These are phyloP conservation scores for Rhinatrema bivittatum DNA, from an alignment of 2,797 vertebrate species.

Conservation along the genomic window DNA sequence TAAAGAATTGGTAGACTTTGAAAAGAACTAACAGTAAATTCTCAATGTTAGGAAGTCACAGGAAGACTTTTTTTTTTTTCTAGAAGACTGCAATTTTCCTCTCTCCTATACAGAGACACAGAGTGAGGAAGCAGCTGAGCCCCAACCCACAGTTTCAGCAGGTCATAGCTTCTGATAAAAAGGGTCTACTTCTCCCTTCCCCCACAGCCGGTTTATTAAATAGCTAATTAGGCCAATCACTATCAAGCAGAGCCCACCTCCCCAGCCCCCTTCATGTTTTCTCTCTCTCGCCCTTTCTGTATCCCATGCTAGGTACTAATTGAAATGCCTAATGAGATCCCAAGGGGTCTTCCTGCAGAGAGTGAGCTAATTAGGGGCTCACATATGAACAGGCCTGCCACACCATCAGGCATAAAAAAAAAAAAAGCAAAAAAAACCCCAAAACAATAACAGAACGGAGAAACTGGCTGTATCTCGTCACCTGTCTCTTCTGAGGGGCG, in stretches of 20 bases:
- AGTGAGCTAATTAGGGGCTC: constrained; percentile 34
- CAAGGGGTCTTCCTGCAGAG: constrained; percentile 63
- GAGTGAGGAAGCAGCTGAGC: not conserved
- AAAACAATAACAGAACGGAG: not conserved
- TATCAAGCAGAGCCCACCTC: not conserved
- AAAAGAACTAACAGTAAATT: no score
- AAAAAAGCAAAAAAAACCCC: no score
- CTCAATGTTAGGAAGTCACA: no score
- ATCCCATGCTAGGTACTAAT: constrained; percentile 63
- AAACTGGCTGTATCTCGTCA: no score
- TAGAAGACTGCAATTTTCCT: no score
- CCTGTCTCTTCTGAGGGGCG: not conserved
- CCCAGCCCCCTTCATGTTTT: not conserved
- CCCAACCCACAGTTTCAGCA: not conserved
- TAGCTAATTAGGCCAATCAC: constrained; percentile 4
- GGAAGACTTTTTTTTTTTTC: no score
- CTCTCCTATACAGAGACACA: no score
- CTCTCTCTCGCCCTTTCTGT: not conserved
- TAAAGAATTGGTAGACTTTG: no score
- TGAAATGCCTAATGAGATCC: constrained; percentile 87
- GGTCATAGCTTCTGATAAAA: not conserved
- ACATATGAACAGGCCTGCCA: rapidly evolving
- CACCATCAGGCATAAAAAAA: no score
- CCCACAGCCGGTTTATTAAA: no score
- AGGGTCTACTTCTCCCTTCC: constrained; percentile 8